Base-by-base conservation (phyloP, 2,797 vertebrate genomes). In the Schizothorax lantsangensis region DNA sequence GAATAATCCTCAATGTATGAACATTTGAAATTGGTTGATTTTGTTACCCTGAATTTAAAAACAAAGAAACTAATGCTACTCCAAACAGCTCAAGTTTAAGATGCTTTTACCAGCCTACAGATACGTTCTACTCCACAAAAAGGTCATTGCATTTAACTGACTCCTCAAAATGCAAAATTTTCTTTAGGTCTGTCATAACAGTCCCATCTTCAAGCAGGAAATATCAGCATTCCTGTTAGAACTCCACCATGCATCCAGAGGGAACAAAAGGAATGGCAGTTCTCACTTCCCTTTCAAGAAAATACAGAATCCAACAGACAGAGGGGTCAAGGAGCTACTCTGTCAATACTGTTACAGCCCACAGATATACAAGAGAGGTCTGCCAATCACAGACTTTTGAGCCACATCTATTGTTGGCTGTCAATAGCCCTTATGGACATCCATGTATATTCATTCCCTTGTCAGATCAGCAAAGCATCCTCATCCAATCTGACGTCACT, bases 291-390 rank as follows among this genome's bases (percentile, higher is more conserved):
- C 23, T 14, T 14, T 45, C 26, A 64, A 23, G 62, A 49, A 66
- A 84, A 75, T 64, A 84, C 40, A 75, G 54, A 64, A 84, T 64
- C 12, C 26, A 36, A 84, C 40, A 75, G 82, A 84, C 26, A 83
- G 11, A 62, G 2, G 0, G 82, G 57, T 84, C 71, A 75, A 84
- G 19, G 43, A 75, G 21, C 0, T 23, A 49, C 38, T 36, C 71
- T n/a, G 40, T 47, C 57, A 75, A 64, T 84, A 62, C 52, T 62
- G 33, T 81, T 83, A 45, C n/a, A 43, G 57, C n/a, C 54, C 15
- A 62, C 19, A 75, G 40, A 64, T 75, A 36, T 36, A 64, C 57
- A 75, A n/a, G 30, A 36, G 19, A 75, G 26, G 19, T 71, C 30
- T 49, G 71, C 33, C 57, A 84, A 21, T 77, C 23, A n/a, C 38